Evolutionary conservation across 2,797 vertebrate genomes (phyloP), one percentile per base, ranked within the genome.

Genomic region (Diplodus sargus): DNA sequence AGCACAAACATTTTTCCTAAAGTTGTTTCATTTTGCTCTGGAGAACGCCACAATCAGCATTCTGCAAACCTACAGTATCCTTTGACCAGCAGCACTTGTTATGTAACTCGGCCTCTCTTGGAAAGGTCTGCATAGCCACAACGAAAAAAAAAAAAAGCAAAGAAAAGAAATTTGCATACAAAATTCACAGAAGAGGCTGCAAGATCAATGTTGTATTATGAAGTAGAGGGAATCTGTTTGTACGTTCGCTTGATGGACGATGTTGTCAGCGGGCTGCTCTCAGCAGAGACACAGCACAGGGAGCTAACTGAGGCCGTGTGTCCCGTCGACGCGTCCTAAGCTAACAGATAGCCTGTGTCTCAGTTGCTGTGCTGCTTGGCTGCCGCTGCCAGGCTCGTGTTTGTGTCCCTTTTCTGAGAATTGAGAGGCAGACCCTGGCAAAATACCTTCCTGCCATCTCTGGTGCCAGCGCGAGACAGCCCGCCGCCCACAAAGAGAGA

Each of bases 391-490:
- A 42, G 74, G 68, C 81, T 81, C 54, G 76, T 74, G 84, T 83
- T 86, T 79, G 84, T 77, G 84, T 89, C 85, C 80, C 78, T 85
- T 76, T 85, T 85, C 76, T 78, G 76, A 81, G 91, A 90, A 89
- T 64, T 74, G 82, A 93, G 89, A 87, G 84, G 81, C 85, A 76
- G 42, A 82, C 83, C 83, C 90, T 94, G 93, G 90, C 93, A 90
- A 78, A 91, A 91, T 83, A 88, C 91, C 91, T 90, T 94, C 90
- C 92, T 93, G 90, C 82, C 83, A 45, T 89, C 60, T 80, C 83
- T 82, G 79, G 82, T 93, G 91, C 91, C 92, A 91, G 80, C 54
- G 74, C 63, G 62, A 83, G 85, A 74, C 83, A n/a, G 82, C 84
- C 74, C 79, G 43, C 65, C 74, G 74, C 86, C 86, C 88, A 91